phyloP scores from a whole-genome alignment of 2,113 vertebrate genomes.

The Labeo catla region DNA sequence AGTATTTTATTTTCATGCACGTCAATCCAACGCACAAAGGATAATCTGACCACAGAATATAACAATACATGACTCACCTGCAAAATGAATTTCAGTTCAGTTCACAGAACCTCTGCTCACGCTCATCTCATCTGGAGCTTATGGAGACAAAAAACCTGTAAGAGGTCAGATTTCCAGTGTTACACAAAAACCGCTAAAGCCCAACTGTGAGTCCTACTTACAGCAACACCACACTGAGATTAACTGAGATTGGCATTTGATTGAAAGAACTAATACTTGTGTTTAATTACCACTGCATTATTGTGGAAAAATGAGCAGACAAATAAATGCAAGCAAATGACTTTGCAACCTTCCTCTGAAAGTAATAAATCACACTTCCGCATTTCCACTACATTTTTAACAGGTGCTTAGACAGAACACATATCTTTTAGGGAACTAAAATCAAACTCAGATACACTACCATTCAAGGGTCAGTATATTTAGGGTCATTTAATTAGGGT shows the following conservation, averaged over 20 bases:
- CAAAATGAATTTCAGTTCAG: constrained; percentile 61
- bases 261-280: not conserved
- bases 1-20: not conserved
- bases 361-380: not conserved
- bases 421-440: not conserved
- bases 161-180: not conserved
- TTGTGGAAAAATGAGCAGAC: not conserved
- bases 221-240: too few relatives aligned
- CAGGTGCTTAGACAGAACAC: not conserved
- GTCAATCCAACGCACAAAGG: not conserved
- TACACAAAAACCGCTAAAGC: not conserved
- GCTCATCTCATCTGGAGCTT: constrained; percentile 58
- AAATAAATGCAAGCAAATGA: not conserved
- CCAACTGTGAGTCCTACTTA: too few relatives aligned
- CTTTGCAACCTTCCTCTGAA: not conserved
- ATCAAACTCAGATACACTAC: not conserved
- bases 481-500: too few relatives aligned
- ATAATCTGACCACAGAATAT: not conserved
- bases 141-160: constrained; percentile 41
- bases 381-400: not conserved
- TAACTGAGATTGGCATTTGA: not conserved
- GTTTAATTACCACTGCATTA: not conserved
- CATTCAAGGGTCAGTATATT: not conserved
- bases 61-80: constrained; percentile 59
- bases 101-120: constrained; percentile 53